Percentiles rank a stretch among this genome's conserved stretches.
These are phyloP conservation scores for Sphaeramia orbicularis DNA, from an alignment of 2,797 vertebrate genomes.

Conservation along the genomic window DNA sequence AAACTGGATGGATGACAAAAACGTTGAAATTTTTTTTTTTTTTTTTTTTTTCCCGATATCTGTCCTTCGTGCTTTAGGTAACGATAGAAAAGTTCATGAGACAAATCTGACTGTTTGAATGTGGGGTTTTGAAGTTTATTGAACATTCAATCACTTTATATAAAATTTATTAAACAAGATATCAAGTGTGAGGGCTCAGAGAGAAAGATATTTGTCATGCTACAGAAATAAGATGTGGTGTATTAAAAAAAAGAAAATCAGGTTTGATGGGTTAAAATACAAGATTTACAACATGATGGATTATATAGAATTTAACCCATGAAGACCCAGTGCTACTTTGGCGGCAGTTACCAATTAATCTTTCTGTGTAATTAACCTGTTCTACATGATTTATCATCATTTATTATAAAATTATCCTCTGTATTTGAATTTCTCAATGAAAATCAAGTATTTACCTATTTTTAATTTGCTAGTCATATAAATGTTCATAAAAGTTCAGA, in stretches of 20 bases:
- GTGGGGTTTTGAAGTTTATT: constrained; percentile 66
- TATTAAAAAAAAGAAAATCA: constrained; percentile 13
- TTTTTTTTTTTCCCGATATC: constrained; percentile 34
- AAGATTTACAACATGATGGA: neutral
- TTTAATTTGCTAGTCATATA: no score
- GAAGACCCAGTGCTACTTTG: no score
- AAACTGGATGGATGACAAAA: constrained; percentile 55
- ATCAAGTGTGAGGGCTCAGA: constrained; percentile 13
- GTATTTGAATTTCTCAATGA: no score
- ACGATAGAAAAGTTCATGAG: constrained; percentile 52
- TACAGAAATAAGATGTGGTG: constrained; percentile 24
- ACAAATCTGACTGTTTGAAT: constrained; percentile 37
- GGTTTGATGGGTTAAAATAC: neutral
- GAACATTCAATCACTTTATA: constrained; percentile 54
- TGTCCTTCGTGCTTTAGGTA: constrained; percentile 40
- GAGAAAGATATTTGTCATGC: constrained; percentile 10
- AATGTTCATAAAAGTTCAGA: no score
- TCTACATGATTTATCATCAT: no score
- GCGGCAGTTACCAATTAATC: no score
- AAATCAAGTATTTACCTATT: no score
- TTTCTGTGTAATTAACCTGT: no score
- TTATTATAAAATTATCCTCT: no score
- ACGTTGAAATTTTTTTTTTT: constrained; percentile 30
- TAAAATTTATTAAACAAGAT: constrained; percentile 45
- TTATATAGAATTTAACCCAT: neutral